Conservation (phyloP, 2,797 vertebrate species). For the Sylvia borin region DNA sequence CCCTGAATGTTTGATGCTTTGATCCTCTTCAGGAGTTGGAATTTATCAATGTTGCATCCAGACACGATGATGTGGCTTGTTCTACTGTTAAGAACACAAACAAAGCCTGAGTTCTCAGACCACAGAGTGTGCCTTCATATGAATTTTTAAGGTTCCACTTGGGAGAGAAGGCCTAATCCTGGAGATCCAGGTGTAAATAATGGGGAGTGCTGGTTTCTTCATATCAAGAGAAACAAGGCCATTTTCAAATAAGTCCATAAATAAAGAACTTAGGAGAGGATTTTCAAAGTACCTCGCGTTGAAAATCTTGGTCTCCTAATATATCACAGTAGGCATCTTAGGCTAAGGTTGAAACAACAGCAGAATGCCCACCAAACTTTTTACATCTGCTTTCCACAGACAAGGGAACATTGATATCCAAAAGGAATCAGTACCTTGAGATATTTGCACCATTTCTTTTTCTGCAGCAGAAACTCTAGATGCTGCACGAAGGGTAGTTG, state of each 20-base stretch:
- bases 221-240: background rate
- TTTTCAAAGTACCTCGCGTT: background rate
- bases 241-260: background rate
- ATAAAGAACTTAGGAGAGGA: background rate
- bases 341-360: background rate
- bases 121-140: background rate
- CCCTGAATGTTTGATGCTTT: background rate
- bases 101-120: background rate
- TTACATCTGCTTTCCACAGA: background rate
- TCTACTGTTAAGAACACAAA: background rate
- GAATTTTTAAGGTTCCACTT: background rate
- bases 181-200: background rate
- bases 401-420: background rate
- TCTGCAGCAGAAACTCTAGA: background rate
- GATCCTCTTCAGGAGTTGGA: background rate
- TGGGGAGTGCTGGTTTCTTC: background rate
- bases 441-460: constrained; percentile 7
- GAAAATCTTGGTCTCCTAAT: background rate
- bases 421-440: constrained; percentile 20
- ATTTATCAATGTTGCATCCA: background rate
- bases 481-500: background rate
- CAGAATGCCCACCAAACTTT: background rate
- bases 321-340: background rate
- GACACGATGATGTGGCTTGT: background rate
- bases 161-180: background rate